Evolutionary conservation across 1,140 invertebrate species (phyloP).

Genomic region (Sycophila sp.): DNA sequence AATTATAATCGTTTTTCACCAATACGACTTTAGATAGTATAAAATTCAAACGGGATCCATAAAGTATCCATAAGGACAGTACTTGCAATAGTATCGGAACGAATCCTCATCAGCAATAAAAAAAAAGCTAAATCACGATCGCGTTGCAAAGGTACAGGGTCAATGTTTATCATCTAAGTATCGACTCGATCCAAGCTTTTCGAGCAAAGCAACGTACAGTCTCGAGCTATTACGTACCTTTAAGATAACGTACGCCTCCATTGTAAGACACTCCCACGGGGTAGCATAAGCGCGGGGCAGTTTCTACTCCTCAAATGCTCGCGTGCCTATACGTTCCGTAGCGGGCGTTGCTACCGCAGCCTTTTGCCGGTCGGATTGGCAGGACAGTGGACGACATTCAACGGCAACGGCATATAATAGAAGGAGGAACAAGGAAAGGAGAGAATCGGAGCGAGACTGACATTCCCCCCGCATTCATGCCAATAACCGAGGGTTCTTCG

Average conservation of each 20-base stretch:
- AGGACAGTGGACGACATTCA: slow-evolving; percentile 19
- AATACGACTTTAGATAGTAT: no score
- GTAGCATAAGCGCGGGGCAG: no score
- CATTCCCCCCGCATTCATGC: slow-evolving; percentile 9
- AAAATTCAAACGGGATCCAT: no score
- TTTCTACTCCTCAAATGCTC: background rate
- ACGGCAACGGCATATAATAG: background rate
- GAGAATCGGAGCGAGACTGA: slow-evolving; percentile 19
- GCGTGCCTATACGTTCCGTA: background rate
- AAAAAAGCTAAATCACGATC: no score
- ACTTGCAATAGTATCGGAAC: no score
- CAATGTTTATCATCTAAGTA: no score
- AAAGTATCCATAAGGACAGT: no score
- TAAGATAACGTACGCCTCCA: slow-evolving; percentile 23
- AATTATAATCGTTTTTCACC: no score
- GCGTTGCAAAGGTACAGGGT: no score
- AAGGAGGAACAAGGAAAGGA: background rate
- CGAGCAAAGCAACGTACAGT: background rate
- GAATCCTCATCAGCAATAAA: no score
- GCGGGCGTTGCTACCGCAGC: slow-evolving; percentile 23
- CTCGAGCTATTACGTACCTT: slow-evolving; percentile 13
- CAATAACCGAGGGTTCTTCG: background rate
- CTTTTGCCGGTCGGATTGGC: slow-evolving; percentile 13
- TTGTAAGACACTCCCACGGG: background rate
- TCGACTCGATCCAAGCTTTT: no score